A percentile compares a stretch with the other conserved stretches of the same genome.
phyloP scores from a whole-genome alignment of 2,888 invertebrate species.

The Myopa testacea region DNA sequence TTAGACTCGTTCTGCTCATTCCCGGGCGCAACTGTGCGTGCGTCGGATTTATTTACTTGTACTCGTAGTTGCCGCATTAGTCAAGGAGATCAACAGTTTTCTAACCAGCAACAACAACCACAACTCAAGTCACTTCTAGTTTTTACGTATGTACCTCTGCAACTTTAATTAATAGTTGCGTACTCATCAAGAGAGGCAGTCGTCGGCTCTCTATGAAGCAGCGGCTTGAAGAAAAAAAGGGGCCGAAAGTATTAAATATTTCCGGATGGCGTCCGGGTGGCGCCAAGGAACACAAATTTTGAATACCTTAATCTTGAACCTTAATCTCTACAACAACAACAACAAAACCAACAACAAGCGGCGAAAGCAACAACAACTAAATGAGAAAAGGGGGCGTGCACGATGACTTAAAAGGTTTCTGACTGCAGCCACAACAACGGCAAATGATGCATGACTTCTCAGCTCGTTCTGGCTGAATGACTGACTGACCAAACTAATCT shows the following conservation, averaged over 20 bases:
- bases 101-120: constrained; percentile 13
- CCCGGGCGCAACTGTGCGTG: neutral
- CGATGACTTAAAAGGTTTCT: constrained; percentile 63
- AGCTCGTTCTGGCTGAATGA: neutral
- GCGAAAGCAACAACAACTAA: neutral
- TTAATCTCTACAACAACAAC: neutral
- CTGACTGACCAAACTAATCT: neutral
- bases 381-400: constrained; percentile 58
- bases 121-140: constrained; percentile 17
- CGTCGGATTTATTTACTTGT: constrained; percentile 12
- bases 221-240: constrained; percentile 15
- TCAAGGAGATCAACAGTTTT: constrained; percentile 42
- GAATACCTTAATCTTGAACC: constrained; percentile 24
- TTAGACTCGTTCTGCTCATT: constrained; percentile 14
- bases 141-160: neutral
- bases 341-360: neutral
- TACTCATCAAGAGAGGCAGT: neutral
- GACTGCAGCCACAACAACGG: constrained; percentile 43
- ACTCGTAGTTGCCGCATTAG: constrained; percentile 38
- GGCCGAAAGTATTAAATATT: constrained; percentile 48
- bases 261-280: constrained; percentile 63
- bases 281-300: constrained; percentile 51
- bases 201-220: neutral
- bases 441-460: neutral
- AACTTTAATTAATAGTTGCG: constrained; percentile 41